These are phyloP conservation scores for Megathymus violae DNA, from an alignment of 1,140 invertebrate genomes.

Conservation along the genomic window DNA sequence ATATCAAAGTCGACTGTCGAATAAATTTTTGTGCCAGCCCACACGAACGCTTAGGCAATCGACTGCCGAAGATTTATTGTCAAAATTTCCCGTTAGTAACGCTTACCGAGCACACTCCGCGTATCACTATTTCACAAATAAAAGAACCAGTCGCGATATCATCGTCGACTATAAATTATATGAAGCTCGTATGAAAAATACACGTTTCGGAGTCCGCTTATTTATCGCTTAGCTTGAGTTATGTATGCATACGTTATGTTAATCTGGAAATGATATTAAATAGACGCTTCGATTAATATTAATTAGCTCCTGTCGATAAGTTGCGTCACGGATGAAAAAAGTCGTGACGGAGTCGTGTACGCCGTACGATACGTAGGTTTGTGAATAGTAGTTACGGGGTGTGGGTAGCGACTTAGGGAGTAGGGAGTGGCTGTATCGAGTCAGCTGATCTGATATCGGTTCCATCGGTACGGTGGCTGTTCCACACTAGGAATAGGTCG, in stretches of 20 bases:
- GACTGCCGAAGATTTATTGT: conserved; percentile 81
- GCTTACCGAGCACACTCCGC: conserved; percentile 79
- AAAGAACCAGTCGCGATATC: conserved; percentile 82
- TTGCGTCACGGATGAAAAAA: conserved; percentile 34
- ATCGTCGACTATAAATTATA: conserved; percentile 82
- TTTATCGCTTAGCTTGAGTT: conserved; percentile 78
- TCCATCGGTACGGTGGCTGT: conserved; percentile 73
- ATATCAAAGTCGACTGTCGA: conserved; percentile 76
- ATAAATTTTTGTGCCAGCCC: conserved; percentile 79
- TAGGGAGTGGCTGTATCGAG: conserved; percentile 60
- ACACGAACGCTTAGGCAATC: conserved; percentile 81
- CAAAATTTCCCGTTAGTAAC: conserved; percentile 83
- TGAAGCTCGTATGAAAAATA: conserved; percentile 81
- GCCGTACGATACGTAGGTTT: conserved; percentile 26
- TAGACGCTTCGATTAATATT: conserved; percentile 66
- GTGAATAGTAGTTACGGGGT: conserved; percentile 38
- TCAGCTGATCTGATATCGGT: conserved; percentile 71
- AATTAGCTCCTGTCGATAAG: conserved; percentile 54
- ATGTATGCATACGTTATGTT: conserved; percentile 74
- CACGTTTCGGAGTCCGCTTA: conserved; percentile 76
- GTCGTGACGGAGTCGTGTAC: conserved; percentile 9
- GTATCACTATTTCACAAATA: conserved; percentile 83
- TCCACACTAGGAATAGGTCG: conserved; percentile 77
- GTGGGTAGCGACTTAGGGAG: conserved; percentile 44
- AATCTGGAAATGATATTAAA: conserved; percentile 60